Base-by-base conservation (phyloP, 2,888 invertebrate genomes). In the Harpagoxenus sublaevis region DNA sequence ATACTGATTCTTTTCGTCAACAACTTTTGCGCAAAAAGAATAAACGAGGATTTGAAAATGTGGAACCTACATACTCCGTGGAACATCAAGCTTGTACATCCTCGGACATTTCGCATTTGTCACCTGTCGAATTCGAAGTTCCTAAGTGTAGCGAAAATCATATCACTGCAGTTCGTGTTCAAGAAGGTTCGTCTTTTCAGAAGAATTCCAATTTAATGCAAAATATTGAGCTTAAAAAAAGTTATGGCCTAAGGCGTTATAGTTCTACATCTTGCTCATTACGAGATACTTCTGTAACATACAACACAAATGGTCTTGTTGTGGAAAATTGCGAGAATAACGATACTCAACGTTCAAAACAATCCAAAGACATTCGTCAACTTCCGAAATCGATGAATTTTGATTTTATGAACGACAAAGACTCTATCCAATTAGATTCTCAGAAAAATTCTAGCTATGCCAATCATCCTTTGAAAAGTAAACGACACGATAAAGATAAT, bases 61-160 rank as follows among this genome's bases (percentile, higher is more conserved):
- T 35, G 8, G 9, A 66, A 39, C 39, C 66, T 45, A n/a, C 28
- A 28, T 8, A 31, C 18, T 45, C 74, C n/a, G 35, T 23, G 15
- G 73, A 71, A 39, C 12, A 70, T 53, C 77, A 77, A 77, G 28
- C 53, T 28, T 77, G 39, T n/a, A 28, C 28, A 12, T 35, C n/a
- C 18, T 66, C 42, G 35, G n/a, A 68, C 5, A 12, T 8, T 70
- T 71, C 71, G 5, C 39, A 42, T 12, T 39, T 42, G 0, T 70
- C 71, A 28, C 39, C 71, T 39, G n/a, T 71, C 6, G 73, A 77
- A 77, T 77, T 53, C 18, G 77, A 77, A 53, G 71, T 71, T 70
- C 53, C 53, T 42, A 53, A 70, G 53, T 53, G 28, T 42, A 39
- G 8, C 1, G 28, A 77, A 77, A 68, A 53, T 23, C 3, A 4